phyloP scores from a whole-genome alignment of 2,113 vertebrate genomes.

The Butorides virescens region DNA sequence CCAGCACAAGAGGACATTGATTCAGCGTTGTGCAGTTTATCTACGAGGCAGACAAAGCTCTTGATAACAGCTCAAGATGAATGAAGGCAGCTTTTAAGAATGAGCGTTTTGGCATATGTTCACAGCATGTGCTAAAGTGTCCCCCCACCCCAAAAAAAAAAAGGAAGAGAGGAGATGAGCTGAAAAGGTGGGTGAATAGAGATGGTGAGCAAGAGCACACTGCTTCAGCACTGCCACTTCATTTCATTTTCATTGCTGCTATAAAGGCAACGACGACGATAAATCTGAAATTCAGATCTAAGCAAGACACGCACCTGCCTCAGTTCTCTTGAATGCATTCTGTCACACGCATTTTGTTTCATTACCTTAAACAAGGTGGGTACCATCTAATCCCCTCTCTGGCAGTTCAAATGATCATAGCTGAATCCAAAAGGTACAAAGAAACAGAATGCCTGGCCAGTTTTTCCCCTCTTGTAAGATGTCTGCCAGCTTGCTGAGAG shows the following conservation, averaged over 20 bases:
- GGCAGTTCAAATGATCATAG: not conserved
- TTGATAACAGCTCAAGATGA: conserved; percentile 23
- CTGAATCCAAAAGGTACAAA: not conserved
- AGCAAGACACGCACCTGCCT: not conserved
- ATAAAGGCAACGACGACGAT: not conserved
- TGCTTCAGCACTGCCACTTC: not conserved
- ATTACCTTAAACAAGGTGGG: not conserved
- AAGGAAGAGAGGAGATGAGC: not conserved
- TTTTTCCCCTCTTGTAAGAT: not conserved
- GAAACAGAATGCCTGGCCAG: not conserved
- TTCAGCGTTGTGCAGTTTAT: not conserved
- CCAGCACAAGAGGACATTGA: conserved; percentile 9
- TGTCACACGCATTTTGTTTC: not conserved
- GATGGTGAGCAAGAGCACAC: not conserved
- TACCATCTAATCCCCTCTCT: not conserved
- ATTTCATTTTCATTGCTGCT: conserved; percentile 7
- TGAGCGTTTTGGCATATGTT: not conserved
- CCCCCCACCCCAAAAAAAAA: not conserved
- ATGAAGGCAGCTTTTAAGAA: conserved; percentile 43
- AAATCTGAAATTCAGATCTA: conserved; percentile 25
- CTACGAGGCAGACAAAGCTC: not conserved
- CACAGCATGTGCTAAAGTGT: not conserved
- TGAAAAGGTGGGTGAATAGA: conserved; percentile 1
- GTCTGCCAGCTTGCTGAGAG: conserved; percentile 14
- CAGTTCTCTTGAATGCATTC: not conserved